Evolutionary conservation across 2,888 invertebrate genomes (phyloP).

Genomic region (Leucania comma): DNA sequence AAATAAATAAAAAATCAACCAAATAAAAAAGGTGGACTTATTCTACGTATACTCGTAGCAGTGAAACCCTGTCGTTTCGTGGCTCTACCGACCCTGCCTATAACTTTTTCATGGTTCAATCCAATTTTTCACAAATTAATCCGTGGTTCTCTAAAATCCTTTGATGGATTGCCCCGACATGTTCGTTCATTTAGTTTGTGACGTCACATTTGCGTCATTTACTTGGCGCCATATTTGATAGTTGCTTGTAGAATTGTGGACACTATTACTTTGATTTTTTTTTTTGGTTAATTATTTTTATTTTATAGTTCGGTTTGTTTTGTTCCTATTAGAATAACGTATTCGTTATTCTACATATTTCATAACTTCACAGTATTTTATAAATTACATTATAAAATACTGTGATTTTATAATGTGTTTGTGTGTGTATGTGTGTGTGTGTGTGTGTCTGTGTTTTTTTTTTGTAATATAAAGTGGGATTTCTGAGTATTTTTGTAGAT

Average conservation of each 20-base stretch:
- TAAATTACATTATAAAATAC: no score
- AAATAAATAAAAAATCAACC: no score
- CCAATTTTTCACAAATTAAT: conserved; percentile 64
- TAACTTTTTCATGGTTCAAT: conserved; percentile 61
- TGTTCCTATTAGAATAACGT: no score
- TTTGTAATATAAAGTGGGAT: no score
- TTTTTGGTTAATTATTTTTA: conserved; percentile 9
- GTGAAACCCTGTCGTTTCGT: not conserved
- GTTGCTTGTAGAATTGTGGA: not conserved
- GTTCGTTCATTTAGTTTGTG: conserved; percentile 46
- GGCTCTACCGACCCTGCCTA: conserved; percentile 33
- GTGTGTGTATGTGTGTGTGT: no score
- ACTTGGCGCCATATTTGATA: conserved; percentile 13
- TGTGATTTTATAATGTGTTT: no score
- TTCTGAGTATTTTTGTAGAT: no score
- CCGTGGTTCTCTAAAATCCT: conserved; percentile 55
- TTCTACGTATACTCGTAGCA: not conserved
- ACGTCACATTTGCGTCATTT: conserved; percentile 28
- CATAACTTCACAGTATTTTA: no score
- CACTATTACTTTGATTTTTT: not conserved
- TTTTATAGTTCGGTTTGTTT: not conserved
- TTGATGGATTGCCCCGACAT: conserved; percentile 51
- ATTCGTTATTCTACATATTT: no score
- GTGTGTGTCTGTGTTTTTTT: no score
- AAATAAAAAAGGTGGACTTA: no score